Evolutionary conservation across 2,113 vertebrate genomes (phyloP), one percentile per base, ranked within the genome.

Genomic region (Poeciliopsis occidentalis): DNA sequence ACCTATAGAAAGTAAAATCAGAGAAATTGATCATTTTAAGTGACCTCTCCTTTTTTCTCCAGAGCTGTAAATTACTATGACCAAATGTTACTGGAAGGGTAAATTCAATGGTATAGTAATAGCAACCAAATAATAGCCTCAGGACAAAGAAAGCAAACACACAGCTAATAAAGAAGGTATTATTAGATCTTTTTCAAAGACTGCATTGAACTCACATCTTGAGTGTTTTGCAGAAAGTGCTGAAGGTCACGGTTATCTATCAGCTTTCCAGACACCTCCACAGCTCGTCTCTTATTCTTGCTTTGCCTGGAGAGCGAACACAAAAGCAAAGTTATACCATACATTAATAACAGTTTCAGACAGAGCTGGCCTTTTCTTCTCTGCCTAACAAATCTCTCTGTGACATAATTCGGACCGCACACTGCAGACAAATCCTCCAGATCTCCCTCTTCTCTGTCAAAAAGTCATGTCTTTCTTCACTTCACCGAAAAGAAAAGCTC

Each of bases 171-270:
- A 78, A 65, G 30, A 64, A 69, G 31, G 30, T 8, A 31, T 12
- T 47, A 22, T 10, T n/a, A n/a, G 24, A 57, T 24, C 19, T n/a
- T 57, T 57, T 57, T 24, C 41, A 60, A 26, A 70, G 22, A 75
- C 27, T 31, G 44, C 29, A 69, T 51, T 69, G 70, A 66, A 92
- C 95, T 94, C 88, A 99, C 98, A 95, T 99, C 98, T 31, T 95
- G 96, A 74, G 97, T 96, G 90, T 96, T 97, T 88, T 98, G 97
- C 66, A 99, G 92, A 90, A 99, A 99, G 82, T 95, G 95, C 88
- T 97, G 97, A 54, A 99, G 94, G 73, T 95, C 96, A 0, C 95
- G 93, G 92, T 99, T 98, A 89, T 99, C 96, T 80, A 82, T 91
- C 63, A 99, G 95, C 79, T 95, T 93, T 26, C 84, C 85, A 0